These are phyloP conservation scores for Ctenoplectra terminalis DNA, from an alignment of 1,140 invertebrate genomes.

Conservation along the genomic window DNA sequence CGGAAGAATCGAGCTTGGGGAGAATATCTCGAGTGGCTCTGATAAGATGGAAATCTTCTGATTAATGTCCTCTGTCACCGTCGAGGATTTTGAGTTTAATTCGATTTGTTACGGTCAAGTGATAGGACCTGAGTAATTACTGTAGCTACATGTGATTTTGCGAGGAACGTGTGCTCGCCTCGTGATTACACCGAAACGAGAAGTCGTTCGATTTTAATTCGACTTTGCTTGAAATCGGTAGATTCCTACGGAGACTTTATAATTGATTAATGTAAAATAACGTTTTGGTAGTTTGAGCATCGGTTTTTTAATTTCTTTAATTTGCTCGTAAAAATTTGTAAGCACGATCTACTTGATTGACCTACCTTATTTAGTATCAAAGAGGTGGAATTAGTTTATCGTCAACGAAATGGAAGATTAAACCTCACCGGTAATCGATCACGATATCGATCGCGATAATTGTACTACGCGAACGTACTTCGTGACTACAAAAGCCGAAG, in stretches of 20 bases:
- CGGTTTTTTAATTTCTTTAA: too few species aligned
- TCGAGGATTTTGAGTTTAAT: neutral
- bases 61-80: neutral
- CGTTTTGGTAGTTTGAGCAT: too few species aligned
- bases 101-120: neutral
- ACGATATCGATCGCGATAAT: slow-evolving; percentile 6
- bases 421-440: neutral
- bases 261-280: too few species aligned
- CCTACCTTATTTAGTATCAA: slow-evolving; percentile 9
- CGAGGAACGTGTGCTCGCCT: neutral
- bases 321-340: too few species aligned
- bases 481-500: neutral
- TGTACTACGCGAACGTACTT: neutral
- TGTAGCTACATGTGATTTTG: neutral
- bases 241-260: too few species aligned
- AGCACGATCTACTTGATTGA: neutral
- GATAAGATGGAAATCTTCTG: neutral
- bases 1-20: too few species aligned
- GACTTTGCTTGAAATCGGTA: too few species aligned
- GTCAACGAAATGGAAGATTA: neutral
- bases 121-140: neutral
- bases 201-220: too few species aligned
- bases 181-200: neutral
- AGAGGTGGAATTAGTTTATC: neutral
- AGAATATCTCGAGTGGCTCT: neutral